Evolutionary conservation across 2,888 invertebrate genomes (phyloP), one percentile per base, ranked within the genome.

Genomic region (Lycia hirtaria): DNA sequence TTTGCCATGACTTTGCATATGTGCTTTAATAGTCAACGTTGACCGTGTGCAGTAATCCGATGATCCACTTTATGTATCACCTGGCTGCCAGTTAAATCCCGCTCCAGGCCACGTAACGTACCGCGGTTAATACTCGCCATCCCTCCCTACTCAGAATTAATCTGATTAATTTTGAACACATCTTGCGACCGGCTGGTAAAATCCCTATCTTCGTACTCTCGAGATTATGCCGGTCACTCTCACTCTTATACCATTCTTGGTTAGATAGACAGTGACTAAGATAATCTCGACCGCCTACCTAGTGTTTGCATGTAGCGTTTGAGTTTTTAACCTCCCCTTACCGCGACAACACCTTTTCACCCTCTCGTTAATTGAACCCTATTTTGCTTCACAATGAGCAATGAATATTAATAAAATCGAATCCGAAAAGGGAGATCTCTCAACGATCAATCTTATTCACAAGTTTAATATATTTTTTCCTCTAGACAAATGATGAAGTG

Each of bases 401-500:
- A 88, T 88, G 84, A 87, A 88, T 88, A 87, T 87, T 87, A 83
- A 87, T 86, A 82, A 80, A 83, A 81, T 81, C 71, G 68, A 72
- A 76, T 71, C 63, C 62, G n/a, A 68, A 67, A 63, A 52, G 62
- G 63, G 53, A 55, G 57, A 59, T 69, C 70, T 72, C 74, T 76
- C 76, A 63, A 71, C 57, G 65, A 81, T 81, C 75, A 74, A 81
- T 81, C 76, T 75, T 76, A 67, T 61, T 72, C 69, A 56, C 59
- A 67, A 71, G 64, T 70, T 76, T 76, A 73, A 76, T 73, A 48
- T 58, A 64, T 70, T 67, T 73, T 75, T 72, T 74, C 69, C 60
- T 62, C 65, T 48, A 67, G 74, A 76, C 72, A 77, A 78, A 79
- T 75, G 72, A 76, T 72, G 65, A 73, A 74, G 75, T 73, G 64